Evolutionary conservation across 92 coral and sea anemone species (phyloP).

Genomic region (Heteractis magnifica): DNA sequence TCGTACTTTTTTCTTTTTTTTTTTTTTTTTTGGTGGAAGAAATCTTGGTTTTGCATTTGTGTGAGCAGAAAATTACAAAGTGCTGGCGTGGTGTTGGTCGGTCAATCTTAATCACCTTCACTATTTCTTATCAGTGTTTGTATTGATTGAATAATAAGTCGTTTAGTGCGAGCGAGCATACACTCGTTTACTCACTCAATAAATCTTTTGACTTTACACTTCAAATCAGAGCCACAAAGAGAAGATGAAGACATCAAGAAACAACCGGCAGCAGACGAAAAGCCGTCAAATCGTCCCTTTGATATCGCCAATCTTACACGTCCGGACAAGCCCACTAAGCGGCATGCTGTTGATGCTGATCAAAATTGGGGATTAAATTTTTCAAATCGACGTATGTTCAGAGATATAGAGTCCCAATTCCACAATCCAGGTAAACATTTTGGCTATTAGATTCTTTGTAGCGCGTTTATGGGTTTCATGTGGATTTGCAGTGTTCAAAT

Average conservation of each 20-base stretch:
- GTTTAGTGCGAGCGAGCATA: background rate
- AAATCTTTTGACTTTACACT: background rate
- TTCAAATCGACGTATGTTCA: constrained; percentile 18
- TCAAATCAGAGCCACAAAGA: constrained; percentile 24
- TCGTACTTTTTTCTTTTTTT: background rate
- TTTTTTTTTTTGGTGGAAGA: background rate
- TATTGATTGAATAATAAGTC: background rate
- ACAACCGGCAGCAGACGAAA: constrained; percentile 2
- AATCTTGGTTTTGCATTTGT: background rate
- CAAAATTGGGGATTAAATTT: constrained; percentile 23
- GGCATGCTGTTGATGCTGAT: constrained; percentile 15
- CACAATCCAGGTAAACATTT: constrained; percentile 42
- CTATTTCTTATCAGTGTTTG: constrained; percentile 7
- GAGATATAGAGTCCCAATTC: constrained; percentile 31
- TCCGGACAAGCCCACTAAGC: constrained; percentile 62
- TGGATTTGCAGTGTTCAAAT: background rate
- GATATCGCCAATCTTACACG: constrained; percentile 86
- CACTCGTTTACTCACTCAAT: background rate
- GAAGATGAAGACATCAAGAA: constrained; percentile 21
- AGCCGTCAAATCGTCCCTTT: constrained; percentile 69
- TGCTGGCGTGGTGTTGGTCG: background rate
- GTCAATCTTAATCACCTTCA: background rate
- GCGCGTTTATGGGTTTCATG: background rate
- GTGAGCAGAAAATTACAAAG: background rate
- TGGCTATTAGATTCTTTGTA: background rate